Percentiles rank a stretch among this genome's conserved stretches.
Evolutionary conservation across 2,113 vertebrate genomes (phyloP).

Genomic region (Ondatra zibethicus): DNA sequence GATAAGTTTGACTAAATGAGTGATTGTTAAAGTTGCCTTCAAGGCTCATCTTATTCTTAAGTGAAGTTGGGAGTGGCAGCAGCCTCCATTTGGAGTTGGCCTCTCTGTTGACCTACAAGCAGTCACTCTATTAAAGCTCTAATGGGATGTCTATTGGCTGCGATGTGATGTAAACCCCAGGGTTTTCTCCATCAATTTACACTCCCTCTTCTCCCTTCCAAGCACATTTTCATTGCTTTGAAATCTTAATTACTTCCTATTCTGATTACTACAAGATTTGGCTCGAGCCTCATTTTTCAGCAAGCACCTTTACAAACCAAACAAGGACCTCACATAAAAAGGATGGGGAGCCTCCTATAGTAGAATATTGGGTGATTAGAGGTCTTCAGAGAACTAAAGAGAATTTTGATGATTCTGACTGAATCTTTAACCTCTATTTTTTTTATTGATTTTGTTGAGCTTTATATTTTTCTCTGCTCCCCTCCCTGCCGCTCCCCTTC

Average conservation of each 20-base stretch:
- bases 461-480: too few species aligned
- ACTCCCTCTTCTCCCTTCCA: not conserved
- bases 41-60: not conserved
- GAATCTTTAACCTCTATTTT: not conserved
- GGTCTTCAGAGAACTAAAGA: not conserved
- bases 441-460: not conserved
- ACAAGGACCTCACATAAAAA: not conserved
- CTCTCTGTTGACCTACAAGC: not conserved
- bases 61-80: not conserved
- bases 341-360: not conserved
- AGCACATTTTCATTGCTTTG: not conserved
- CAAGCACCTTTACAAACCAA: not conserved
- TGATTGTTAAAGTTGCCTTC: not conserved
- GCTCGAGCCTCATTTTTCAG: not conserved
- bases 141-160: accelerated
- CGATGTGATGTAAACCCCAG: not conserved
- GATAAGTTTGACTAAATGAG: not conserved
- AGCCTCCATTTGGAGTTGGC: accelerated
- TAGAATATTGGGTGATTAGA: not conserved
- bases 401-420: not conserved
- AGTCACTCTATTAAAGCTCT: not conserved
- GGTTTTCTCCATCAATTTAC: not conserved
- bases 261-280: not conserved
- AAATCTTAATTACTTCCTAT: not conserved
- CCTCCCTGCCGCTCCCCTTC: too few species aligned